phyloP scores from a whole-genome alignment of 2,888 invertebrate species.

The Vanessa cardui region DNA sequence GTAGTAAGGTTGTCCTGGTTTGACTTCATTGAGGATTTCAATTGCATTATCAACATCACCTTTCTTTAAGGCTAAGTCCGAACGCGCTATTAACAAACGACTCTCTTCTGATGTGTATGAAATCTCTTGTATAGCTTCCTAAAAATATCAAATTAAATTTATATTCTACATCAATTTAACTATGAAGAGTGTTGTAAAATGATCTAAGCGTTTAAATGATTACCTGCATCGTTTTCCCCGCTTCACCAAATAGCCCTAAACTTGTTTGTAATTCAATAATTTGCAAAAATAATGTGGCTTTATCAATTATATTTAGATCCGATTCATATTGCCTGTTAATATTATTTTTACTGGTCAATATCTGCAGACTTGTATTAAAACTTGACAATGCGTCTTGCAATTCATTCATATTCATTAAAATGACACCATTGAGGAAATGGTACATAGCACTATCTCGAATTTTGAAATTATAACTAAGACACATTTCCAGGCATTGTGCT shows the following conservation, averaged over 20 bases:
- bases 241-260: conserved; percentile 89
- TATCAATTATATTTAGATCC: conserved; percentile 86
- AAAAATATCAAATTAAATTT: conserved; percentile 21
- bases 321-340: conserved; percentile 60
- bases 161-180: too few relatives aligned
- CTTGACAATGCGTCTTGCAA: conserved; percentile 88
- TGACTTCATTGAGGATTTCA: conserved; percentile 88
- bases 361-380: conserved; percentile 88
- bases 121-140: conserved; percentile 86
- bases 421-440: conserved; percentile 92
- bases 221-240: conserved; percentile 90
- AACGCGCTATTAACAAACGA: conserved; percentile 91
- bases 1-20: conserved; percentile 92
- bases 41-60: conserved; percentile 93
- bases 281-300: conserved; percentile 93
- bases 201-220: neutral
- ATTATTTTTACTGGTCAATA: conserved; percentile 76
- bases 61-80: conserved; percentile 90
- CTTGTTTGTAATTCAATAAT: conserved; percentile 89
- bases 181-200: too few relatives aligned
- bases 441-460: conserved; percentile 95
- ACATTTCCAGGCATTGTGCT: conserved; percentile 93
- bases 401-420: conserved; percentile 89
- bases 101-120: conserved; percentile 93
- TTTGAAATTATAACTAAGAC: conserved; percentile 95